A percentile compares a stretch with the other conserved stretches of the same genome.
phyloP scores from a whole-genome alignment of 2,888 invertebrate species.

The Cephus runcator region DNA sequence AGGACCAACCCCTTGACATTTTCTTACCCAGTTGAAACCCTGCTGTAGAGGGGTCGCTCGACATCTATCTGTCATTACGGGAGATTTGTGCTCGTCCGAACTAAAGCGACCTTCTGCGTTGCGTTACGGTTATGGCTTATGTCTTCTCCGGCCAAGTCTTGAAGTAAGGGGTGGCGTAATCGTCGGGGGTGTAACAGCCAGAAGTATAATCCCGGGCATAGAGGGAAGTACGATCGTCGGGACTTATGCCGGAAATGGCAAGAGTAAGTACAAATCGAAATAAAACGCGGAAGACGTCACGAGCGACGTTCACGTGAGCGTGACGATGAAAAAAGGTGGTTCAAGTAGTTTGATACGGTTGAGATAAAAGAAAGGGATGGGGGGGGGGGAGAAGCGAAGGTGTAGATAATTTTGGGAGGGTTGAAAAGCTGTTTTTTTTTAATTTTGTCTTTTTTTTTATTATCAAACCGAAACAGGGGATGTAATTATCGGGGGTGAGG shows the following conservation, averaged over 20 bases:
- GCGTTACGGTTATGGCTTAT: conserved; percentile 47
- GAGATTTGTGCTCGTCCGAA: conserved; percentile 45
- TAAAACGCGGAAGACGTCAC: neutral
- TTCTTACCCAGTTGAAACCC: conserved; percentile 20
- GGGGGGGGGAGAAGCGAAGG: neutral
- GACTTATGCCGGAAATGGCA: conserved; percentile 45
- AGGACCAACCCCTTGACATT: conserved; percentile 39
- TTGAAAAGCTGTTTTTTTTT: neutral
- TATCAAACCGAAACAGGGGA: neutral
- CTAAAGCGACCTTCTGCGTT: conserved; percentile 42
- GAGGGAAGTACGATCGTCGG: conserved; percentile 39
- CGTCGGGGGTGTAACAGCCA: conserved; percentile 43
- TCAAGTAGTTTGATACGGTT: neutral
- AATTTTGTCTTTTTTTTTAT: neutral
- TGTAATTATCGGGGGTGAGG: neutral
- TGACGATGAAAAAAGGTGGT: neutral
- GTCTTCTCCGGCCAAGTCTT: conserved; percentile 1
- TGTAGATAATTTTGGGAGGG: neutral
- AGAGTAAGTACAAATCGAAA: conserved; percentile 15
- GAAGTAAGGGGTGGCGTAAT: conserved; percentile 27
- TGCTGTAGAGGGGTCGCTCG: conserved; percentile 32
- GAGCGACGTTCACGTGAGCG: neutral
- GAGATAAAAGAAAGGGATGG: neutral
- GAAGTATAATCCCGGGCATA: conserved; percentile 41
- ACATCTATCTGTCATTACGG: conserved; percentile 51